Base-by-base conservation (phyloP, 2,113 vertebrate species). In the Syngnathoides biaculeatus region DNA sequence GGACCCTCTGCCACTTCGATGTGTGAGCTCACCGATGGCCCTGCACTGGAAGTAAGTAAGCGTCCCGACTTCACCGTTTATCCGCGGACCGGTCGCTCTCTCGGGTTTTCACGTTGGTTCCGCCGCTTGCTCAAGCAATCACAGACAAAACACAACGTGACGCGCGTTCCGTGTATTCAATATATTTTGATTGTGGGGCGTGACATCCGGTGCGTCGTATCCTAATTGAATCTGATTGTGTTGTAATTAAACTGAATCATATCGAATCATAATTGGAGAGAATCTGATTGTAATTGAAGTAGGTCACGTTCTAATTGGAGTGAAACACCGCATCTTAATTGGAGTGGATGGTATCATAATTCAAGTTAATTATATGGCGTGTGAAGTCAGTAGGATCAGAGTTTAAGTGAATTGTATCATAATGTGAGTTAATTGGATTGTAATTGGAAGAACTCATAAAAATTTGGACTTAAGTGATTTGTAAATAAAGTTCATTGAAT, bases 11-110 rank as follows among this genome's bases (percentile, higher is more conserved):
- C 69, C 77, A 73, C 73, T 80, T 79, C 90, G 88, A 92, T 87
- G 82, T 88, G 87, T 89, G 85, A 88, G 81, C 73, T 72, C 68
- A 71, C 74, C 88, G 85, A 89, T 89, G 88, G 83, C 82, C 82
- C 73, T 84, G 69, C 77, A 74, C 81, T 88, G 87, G 79, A 90
- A 87, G 87, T 89, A 90, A 88, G 87, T 89, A 89, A 91, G 90
- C 92, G 85, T 81, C 19, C 83, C 27, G 26, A 71, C 38, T 15
- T 61, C 38, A 15, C 59, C 59, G n/a, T 43, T 19, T 71, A 68
- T 69, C n/a, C n/a, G n/a, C n/a, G n/a, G n/a, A n/a, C n/a, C n/a
- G n/a, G n/a, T n/a, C n/a, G n/a, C 55, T 57, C 14, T 15, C 55
- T 30, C 15, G 30, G 55, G 26, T 57, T 57, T 30, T 27, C 26